A percentile compares a stretch with the other conserved stretches of the same genome.
Evolutionary conservation across 2,888 invertebrate genomes (phyloP).

Genomic region (Cynaeus angustus): DNA sequence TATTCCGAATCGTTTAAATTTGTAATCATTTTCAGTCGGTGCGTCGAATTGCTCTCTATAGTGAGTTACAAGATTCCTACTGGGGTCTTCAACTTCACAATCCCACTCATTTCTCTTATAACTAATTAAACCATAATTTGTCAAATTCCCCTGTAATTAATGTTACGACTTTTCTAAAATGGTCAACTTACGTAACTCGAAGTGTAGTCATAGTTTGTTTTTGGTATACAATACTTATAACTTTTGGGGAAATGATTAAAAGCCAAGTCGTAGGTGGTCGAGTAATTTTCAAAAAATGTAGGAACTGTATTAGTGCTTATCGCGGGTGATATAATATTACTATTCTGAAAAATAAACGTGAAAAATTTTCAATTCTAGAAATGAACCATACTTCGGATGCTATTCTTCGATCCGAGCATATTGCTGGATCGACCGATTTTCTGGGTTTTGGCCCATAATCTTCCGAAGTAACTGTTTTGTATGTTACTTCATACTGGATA

Average conservation of each 20-base stretch:
- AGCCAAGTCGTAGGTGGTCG: conserved; percentile 71
- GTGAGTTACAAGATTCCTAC: conserved; percentile 31
- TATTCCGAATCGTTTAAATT: conserved; percentile 33
- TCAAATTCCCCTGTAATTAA: conserved; percentile 70
- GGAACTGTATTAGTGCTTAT: no score
- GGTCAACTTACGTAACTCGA: no score
- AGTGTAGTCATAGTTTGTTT: no score
- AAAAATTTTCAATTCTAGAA: no score
- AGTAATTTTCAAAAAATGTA: no score
- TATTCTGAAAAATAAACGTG: conserved; percentile 46
- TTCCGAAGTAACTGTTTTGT: no score
- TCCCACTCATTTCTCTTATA: conserved; percentile 71
- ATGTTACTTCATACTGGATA: no score
- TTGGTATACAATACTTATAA: conserved; percentile 60
- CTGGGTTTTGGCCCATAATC: no score
- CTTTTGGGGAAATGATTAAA: conserved; percentile 73
- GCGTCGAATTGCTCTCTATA: conserved; percentile 44
- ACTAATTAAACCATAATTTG: conserved; percentile 72
- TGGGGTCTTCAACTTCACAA: conserved; percentile 28
- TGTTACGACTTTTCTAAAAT: conserved; percentile 1
- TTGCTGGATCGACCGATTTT: conserved; percentile 47
- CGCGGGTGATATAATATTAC: no score
- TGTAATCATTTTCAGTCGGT: conserved; percentile 38
- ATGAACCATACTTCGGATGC: no score
- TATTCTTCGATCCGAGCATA: no score